These are phyloP conservation scores for Psammodynastes pulverulentus DNA, from an alignment of 2,113 vertebrate species.

Conservation along the genomic window DNA sequence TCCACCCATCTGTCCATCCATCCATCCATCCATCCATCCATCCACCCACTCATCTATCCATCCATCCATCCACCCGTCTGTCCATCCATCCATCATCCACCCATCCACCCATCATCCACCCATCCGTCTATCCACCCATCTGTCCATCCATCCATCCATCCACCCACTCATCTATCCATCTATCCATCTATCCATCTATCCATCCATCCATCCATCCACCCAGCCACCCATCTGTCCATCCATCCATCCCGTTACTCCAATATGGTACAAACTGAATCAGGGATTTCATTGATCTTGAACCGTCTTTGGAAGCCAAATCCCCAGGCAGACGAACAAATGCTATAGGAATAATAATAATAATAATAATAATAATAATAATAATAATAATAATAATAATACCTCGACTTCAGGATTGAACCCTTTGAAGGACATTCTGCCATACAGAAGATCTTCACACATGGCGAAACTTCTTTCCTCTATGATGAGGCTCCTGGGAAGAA, in stretches of 20 bases:
- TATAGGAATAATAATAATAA: slow-evolving; percentile 48
- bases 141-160: no score
- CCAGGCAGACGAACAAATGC: background rate
- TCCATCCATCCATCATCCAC: no score
- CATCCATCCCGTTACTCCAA: background rate
- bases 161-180: no score
- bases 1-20: no score
- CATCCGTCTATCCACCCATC: no score
- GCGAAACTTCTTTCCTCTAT: slow-evolving; percentile 89
- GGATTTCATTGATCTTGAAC: background rate
- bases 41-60: no score
- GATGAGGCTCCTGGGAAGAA: slow-evolving; percentile 78
- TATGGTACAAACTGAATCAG: background rate
- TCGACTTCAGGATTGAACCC: slow-evolving; percentile 95
- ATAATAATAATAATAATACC: slow-evolving; percentile 71
- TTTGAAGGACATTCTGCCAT: slow-evolving; percentile 90
- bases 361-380: slow-evolving; percentile 58
- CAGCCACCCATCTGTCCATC: no score
- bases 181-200: no score
- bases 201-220: no score
- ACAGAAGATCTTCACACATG: slow-evolving; percentile 86
- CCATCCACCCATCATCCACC: no score
- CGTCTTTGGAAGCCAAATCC: background rate
- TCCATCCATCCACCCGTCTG: no score
- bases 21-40: no score